phyloP scores from a whole-genome alignment of 2,888 invertebrate genomes.

The Dusona sp. region DNA sequence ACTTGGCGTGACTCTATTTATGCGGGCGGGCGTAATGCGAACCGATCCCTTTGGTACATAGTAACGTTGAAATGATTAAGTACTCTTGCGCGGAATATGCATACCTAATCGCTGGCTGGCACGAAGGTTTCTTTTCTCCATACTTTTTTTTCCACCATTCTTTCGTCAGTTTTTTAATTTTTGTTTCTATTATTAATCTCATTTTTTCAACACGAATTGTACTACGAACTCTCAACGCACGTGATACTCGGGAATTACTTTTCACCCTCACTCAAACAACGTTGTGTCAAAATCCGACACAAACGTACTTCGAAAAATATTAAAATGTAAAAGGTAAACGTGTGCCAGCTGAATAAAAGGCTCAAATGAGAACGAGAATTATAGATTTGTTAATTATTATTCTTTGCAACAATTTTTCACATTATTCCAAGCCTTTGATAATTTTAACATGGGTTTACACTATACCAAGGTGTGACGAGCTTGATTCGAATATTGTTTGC shows the following conservation, averaged over 20 bases:
- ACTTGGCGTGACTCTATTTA: conserved; percentile 71
- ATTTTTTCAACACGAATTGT: conserved; percentile 45
- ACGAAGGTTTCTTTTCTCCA: conserved; percentile 60
- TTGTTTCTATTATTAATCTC: conserved; percentile 24
- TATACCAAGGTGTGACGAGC: not conserved
- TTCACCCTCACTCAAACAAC: conserved; percentile 11
- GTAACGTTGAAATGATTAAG: conserved; percentile 71
- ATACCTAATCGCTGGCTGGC: conserved; percentile 69
- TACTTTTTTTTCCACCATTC: conserved; percentile 20
- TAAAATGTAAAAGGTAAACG: not conserved
- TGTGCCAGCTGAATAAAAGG: not conserved
- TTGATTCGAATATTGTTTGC: not conserved
- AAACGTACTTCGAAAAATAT: not conserved
- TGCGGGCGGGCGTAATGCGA: conserved; percentile 69
- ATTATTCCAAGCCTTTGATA: not conserved
- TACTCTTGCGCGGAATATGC: conserved; percentile 70
- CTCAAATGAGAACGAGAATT: not conserved
- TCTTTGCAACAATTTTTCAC: no score
- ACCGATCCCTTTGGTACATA: conserved; percentile 67
- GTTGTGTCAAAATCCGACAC: not conserved
- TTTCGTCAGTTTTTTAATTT: conserved; percentile 17
- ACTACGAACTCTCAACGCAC: conserved; percentile 1
- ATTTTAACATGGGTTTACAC: not conserved
- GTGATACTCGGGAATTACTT: conserved; percentile 31
- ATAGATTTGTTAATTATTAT: not conserved